A percentile compares a stretch with the other conserved stretches of the same genome.
These are phyloP conservation scores for Altica lythri DNA, from an alignment of 2,888 invertebrate genomes.

Conservation along the genomic window DNA sequence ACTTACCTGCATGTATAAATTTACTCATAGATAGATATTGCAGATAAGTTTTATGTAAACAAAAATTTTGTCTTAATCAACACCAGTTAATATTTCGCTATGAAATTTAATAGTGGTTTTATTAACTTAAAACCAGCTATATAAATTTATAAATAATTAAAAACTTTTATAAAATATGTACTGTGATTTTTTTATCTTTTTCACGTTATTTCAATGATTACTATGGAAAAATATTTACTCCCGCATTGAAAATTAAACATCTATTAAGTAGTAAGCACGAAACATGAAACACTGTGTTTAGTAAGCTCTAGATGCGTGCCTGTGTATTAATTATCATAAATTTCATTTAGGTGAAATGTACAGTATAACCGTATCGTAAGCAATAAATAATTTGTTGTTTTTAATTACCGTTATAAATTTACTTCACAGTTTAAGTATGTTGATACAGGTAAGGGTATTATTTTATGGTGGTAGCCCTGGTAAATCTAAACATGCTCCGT, in stretches of 20 bases:
- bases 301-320: slow-evolving; percentile 20
- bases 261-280: slow-evolving; percentile 20
- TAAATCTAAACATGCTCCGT: not conserved
- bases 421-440: slow-evolving; percentile 3
- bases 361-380: slow-evolving; percentile 14
- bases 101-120: too few relatives aligned
- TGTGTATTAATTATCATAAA: slow-evolving; percentile 22
- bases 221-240: not conserved
- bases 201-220: not conserved
- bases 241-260: slow-evolving; percentile 21
- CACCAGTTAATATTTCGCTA: too few relatives aligned
- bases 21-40: too few relatives aligned
- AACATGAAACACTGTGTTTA: slow-evolving; percentile 23
- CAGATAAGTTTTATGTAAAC: too few relatives aligned
- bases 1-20: too few relatives aligned
- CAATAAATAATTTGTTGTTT: slow-evolving; percentile 18
- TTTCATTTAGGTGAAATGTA: slow-evolving; percentile 12
- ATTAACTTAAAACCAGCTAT: too few relatives aligned
- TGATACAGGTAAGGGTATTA: not conserved
- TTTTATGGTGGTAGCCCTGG: not conserved
- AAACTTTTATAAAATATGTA: too few relatives aligned
- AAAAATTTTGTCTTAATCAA: too few relatives aligned
- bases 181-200: too few relatives aligned
- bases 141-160: too few relatives aligned
- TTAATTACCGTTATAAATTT: slow-evolving; percentile 15